Conservation (phyloP, 35 echinoderm and acorn worm species). For the Holothuria glaberrima region DNA sequence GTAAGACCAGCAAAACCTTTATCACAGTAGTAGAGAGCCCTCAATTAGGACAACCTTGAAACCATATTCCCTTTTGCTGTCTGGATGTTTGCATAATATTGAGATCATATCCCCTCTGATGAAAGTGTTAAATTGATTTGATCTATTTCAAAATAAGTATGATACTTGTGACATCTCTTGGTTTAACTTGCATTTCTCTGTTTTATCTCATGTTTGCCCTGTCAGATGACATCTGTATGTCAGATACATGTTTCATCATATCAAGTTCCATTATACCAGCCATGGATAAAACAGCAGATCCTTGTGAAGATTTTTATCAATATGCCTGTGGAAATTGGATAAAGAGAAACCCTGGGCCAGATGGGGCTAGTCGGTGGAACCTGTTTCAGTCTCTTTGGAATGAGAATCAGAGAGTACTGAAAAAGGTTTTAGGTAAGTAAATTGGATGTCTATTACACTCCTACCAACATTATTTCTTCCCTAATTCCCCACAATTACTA, state of each 20-base stretch:
- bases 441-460: neutral
- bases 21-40: no score
- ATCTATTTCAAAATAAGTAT: no score
- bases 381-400: slow-evolving; percentile 78
- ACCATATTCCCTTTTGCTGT: no score
- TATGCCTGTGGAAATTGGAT: slow-evolving; percentile 96
- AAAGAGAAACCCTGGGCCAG: slow-evolving; percentile 80
- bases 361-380: slow-evolving; percentile 84
- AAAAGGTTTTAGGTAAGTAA: slow-evolving; percentile 88
- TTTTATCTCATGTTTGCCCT: neutral
- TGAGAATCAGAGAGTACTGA: slow-evolving; percentile 91
- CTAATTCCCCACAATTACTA: no score
- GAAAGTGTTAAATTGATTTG: no score
- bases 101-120: no score
- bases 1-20: no score
- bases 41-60: no score
- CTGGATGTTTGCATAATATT: no score
- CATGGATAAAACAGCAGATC: slow-evolving; percentile 89
- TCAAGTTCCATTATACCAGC: slow-evolving; percentile 85
- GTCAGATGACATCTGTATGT: slow-evolving; percentile 74
- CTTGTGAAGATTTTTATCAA: slow-evolving; percentile 90
- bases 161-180: no score
- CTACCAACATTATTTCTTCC: neutral
- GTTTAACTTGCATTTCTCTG: no score
- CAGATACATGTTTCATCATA: slow-evolving; percentile 80